Percentiles rank a stretch among this genome's conserved stretches.
Evolutionary conservation across 2,113 vertebrate species (phyloP).

Genomic region (Nothocercus nigrocapillus): DNA sequence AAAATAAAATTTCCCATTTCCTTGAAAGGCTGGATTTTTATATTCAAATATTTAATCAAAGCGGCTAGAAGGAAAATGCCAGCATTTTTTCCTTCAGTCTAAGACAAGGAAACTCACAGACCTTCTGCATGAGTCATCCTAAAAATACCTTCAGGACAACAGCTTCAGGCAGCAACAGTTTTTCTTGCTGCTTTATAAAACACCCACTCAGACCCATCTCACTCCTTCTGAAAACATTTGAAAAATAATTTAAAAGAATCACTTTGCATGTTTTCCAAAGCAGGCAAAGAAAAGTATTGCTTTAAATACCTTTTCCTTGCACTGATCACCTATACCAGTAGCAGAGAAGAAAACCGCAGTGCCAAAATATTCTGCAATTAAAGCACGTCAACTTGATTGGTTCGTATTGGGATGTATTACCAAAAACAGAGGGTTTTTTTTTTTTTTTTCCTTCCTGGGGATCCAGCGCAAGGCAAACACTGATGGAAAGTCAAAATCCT

Average conservation of each 20-base stretch:
- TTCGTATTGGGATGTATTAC: not conserved
- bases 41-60: slow-evolving; percentile 19
- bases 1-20: not conserved
- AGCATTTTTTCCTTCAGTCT: not conserved
- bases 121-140: slow-evolving; percentile 4
- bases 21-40: not conserved
- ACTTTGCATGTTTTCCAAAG: not conserved
- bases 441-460: too few species aligned
- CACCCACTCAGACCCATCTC: not conserved
- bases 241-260: not conserved
- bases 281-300: not conserved
- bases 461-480: not conserved
- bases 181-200: not conserved
- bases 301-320: not conserved
- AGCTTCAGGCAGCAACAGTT: slow-evolving; percentile 12
- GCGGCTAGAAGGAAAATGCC: slow-evolving; percentile 11
- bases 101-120: not conserved
- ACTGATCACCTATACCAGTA: not conserved
- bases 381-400: not conserved
- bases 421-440: not conserved
- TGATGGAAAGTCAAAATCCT: not conserved
- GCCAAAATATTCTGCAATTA: not conserved
- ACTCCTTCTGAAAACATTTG: not conserved
- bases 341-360: not conserved
- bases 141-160: slow-evolving; percentile 46